Evolutionary conservation across 2,797 vertebrate species (phyloP).

Genomic region (Holocentrus rufus): DNA sequence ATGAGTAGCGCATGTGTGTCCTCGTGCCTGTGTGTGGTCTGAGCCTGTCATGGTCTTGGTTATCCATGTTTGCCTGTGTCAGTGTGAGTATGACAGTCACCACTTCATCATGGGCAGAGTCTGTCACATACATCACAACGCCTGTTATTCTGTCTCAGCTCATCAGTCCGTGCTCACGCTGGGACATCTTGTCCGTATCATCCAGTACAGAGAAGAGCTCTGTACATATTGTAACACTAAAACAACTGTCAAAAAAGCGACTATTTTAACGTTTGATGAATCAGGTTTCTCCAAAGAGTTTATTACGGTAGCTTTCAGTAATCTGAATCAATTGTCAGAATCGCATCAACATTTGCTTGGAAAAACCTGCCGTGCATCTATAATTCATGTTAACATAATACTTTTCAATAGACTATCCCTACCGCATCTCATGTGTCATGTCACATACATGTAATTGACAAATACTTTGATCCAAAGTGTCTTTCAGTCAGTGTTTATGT

Average conservation of each 20-base stretch:
- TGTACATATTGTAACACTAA: neutral
- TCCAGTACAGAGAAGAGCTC: constrained; percentile 23
- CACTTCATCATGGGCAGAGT: constrained; percentile 69
- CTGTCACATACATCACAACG: constrained; percentile 66
- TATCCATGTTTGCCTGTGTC: constrained; percentile 46
- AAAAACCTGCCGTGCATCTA: constrained; percentile 16
- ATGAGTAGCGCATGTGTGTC: constrained; percentile 48
- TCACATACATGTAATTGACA: constrained; percentile 29
- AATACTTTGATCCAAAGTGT: constrained; percentile 46
- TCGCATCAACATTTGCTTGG: neutral
- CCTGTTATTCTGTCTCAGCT: constrained; percentile 42
- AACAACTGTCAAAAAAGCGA: constrained; percentile 12
- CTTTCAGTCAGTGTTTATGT: constrained; percentile 54
- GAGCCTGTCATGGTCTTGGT: constrained; percentile 53
- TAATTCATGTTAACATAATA: constrained; percentile 11
- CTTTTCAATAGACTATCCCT: constrained; percentile 18
- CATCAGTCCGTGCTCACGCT: constrained; percentile 54
- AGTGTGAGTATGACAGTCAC: constrained; percentile 65
- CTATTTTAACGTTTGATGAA: neutral
- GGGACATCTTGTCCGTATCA: constrained; percentile 49
- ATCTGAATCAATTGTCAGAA: neutral
- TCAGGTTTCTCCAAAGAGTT: neutral
- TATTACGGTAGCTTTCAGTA: neutral
- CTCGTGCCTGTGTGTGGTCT: constrained; percentile 63
- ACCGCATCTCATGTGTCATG: constrained; percentile 23